phyloP scores from a whole-genome alignment of 2,888 invertebrate species.

The Girardia tigrina region DNA sequence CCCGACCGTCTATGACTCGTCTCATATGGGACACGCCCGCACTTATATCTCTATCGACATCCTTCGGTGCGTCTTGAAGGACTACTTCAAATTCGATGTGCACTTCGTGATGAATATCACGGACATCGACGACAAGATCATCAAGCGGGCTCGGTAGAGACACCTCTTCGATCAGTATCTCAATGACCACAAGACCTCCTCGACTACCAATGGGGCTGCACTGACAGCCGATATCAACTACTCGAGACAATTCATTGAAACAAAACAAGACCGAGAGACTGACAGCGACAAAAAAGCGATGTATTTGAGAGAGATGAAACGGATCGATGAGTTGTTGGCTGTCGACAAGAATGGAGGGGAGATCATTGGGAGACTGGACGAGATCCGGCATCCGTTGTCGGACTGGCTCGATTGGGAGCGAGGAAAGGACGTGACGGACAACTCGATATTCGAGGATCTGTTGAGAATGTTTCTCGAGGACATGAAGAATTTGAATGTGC shows the following conservation, averaged over 20 bases:
- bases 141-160: constrained; percentile 77
- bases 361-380: constrained; percentile 43
- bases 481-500: constrained; percentile 64
- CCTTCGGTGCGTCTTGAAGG: constrained; percentile 67
- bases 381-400: not conserved
- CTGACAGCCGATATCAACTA: constrained; percentile 61
- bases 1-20: constrained; percentile 95
- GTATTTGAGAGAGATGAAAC: constrained; percentile 60
- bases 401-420: not conserved
- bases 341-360: constrained; percentile 26
- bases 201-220: constrained; percentile 51
- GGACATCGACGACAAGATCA: constrained; percentile 98
- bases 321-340: constrained; percentile 41
- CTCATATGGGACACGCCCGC: constrained; percentile 98
- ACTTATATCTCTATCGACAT: constrained; percentile 97
- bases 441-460: constrained; percentile 72
- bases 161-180: constrained; percentile 65
- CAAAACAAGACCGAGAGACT: constrained; percentile 54
- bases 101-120: constrained; percentile 96
- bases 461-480: constrained; percentile 82
- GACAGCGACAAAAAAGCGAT: constrained; percentile 76
- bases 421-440: constrained; percentile 61
- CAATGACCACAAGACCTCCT: no score
- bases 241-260: not conserved
- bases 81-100: constrained; percentile 84